These are phyloP conservation scores for Acleris laterana DNA, from an alignment of 2,888 invertebrate species.

Conservation along the genomic window DNA sequence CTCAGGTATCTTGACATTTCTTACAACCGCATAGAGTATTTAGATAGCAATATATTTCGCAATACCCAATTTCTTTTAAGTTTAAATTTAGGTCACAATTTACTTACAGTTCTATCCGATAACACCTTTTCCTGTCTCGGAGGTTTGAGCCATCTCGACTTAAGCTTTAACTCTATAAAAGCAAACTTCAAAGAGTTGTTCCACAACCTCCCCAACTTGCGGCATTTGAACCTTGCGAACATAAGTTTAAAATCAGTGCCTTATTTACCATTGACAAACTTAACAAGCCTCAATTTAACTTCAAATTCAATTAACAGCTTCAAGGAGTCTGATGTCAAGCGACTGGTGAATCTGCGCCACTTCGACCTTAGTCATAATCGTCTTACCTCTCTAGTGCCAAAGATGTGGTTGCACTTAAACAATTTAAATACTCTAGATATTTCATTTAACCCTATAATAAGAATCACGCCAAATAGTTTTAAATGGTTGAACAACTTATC, in stretches of 20 bases:
- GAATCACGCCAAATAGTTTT: conserved; percentile 89
- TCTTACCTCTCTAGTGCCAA: conserved; percentile 89
- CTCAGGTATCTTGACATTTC: conserved; percentile 91
- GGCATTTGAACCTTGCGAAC: conserved; percentile 90
- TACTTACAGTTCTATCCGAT: conserved; percentile 93
- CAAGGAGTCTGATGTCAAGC: conserved; percentile 88
- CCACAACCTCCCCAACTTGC: conserved; percentile 92
- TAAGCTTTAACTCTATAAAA: conserved; percentile 91
- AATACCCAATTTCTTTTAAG: conserved; percentile 91
- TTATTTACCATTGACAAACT: conserved; percentile 89
- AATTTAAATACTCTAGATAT: conserved; percentile 90
- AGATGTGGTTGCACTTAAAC: conserved; percentile 89
- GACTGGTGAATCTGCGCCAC: conserved; percentile 88
- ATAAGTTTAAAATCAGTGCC: conserved; percentile 91
- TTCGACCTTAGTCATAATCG: conserved; percentile 92
- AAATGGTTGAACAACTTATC: conserved; percentile 88
- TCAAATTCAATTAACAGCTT: conserved; percentile 89
- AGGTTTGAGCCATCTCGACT: conserved; percentile 90
- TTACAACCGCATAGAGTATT: conserved; percentile 91
- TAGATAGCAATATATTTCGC: conserved; percentile 94
- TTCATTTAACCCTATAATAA: conserved; percentile 92
- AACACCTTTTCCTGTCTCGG: conserved; percentile 94
- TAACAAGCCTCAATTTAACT: conserved; percentile 92
- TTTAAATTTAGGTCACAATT: conserved; percentile 91
- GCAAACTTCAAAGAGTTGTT: conserved; percentile 95